These are phyloP conservation scores for Spicauda simplicius DNA, from an alignment of 2,888 invertebrate genomes.

Conservation along the genomic window DNA sequence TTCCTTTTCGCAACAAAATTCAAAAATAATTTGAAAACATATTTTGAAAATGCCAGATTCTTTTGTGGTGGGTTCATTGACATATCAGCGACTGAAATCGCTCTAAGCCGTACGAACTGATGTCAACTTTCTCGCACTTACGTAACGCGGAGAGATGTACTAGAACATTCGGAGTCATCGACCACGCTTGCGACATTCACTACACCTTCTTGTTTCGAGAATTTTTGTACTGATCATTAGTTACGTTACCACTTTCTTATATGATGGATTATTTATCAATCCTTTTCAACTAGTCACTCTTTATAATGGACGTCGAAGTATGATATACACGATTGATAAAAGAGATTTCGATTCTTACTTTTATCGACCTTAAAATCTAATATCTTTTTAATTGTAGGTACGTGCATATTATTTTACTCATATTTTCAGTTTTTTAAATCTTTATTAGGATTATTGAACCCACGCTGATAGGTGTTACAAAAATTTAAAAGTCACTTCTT, in stretches of 20 bases:
- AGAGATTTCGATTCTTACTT: not conserved
- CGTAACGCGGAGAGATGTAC: conserved; percentile 78
- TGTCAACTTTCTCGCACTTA: conserved; percentile 83
- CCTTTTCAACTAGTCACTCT: conserved; percentile 17
- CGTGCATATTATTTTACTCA: too few species aligned
- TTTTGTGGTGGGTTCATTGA: conserved; percentile 31
- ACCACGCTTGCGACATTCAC: conserved; percentile 81
- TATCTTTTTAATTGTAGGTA: not conserved
- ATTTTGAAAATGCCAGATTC: not conserved
- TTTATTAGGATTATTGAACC: too few species aligned
- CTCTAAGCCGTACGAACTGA: conserved; percentile 54
- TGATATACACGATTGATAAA: not conserved
- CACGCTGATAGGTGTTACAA: too few species aligned
- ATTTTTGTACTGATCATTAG: conserved; percentile 38
- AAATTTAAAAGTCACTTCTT: too few species aligned
- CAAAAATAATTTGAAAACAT: not conserved
- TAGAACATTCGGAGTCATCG: conserved; percentile 84
- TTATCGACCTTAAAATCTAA: conserved; percentile 1
- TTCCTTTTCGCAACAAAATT: too few species aligned
- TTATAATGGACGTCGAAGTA: conserved; percentile 1
- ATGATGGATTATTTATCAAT: conserved; percentile 3
- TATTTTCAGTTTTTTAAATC: too few species aligned
- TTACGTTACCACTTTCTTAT: conserved; percentile 28
- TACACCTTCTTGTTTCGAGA: conserved; percentile 54
- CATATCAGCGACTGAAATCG: conserved; percentile 32